Conservation (phyloP, 2,888 invertebrate species). For the Malthinus seriepunctatus region DNA sequence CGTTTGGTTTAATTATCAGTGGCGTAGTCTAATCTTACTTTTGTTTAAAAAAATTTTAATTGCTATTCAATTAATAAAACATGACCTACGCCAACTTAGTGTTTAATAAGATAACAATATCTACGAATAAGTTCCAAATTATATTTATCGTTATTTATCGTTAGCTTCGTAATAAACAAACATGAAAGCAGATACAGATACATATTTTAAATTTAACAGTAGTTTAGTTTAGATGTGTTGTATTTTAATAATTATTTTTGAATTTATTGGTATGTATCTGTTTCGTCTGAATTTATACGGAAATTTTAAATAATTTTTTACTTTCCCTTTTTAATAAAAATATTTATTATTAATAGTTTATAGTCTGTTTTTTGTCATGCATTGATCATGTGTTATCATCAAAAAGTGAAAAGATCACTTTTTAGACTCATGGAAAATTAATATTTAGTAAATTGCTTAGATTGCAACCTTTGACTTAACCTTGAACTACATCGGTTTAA, state of each 20-base stretch:
- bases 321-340: not conserved
- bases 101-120: conserved; percentile 18
- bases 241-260: not conserved
- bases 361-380: not conserved
- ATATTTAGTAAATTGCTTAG: conserved; percentile 22
- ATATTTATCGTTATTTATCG: conserved; percentile 3
- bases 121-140: conserved; percentile 6
- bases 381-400: not conserved
- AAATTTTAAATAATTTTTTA: not conserved
- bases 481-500: conserved; percentile 29
- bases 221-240: not conserved
- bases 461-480: conserved; percentile 20
- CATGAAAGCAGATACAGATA: not conserved
- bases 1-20: not conserved
- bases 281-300: not conserved
- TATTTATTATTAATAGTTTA: not conserved
- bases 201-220: not conserved
- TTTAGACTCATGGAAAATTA: conserved; percentile 25
- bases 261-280: not conserved
- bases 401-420: conserved; percentile 19
- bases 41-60: not conserved
- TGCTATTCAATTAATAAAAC: conserved; percentile 1
- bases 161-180: conserved; percentile 1
- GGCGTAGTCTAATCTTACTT: not conserved
- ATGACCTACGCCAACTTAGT: conserved; percentile 13